Evolutionary conservation across 2,113 vertebrate species (phyloP), one percentile per base, ranked within the genome.

Genomic region (Archocentrus centrarchus): DNA sequence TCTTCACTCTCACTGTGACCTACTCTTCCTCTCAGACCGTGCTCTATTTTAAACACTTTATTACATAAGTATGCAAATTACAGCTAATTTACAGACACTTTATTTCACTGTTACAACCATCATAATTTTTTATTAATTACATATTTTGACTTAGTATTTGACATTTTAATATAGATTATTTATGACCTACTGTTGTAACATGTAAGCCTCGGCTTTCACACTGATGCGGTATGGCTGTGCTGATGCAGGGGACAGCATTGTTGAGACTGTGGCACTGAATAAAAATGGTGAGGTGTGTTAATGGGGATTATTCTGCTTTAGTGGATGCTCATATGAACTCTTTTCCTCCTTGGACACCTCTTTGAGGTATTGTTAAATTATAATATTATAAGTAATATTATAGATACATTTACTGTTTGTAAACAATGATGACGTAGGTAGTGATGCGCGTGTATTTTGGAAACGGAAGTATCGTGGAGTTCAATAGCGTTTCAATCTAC

Each of bases 161-260:
- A 44, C 41, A 35, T 47, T 79, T 35, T 27, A 70, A 24, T 18
- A 24, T 47, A 47, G 4, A 32, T 0, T 24, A 64, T 80, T 53
- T 53, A 50, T 50, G 66, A 50, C 15, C 0, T 17, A 53, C 24
- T 2, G 2, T 13, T 17, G 24, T 0, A 50, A 11, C 24, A 13
- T 7, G 6, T 0, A 53, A 8, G 24, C 66, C 24, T 30, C 0
- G 5, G 30, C 41, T 22, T 70, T 70, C 66, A 70, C 15, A 20
- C 2, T 0, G 66, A 53, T 32, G 44, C 0, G 3, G 44, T 27
- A 11, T 11, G 0, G 24, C 24, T 3, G 1, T 53, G 10, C 44
- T 53, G 66, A 70, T 70, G 17, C 24, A 0, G 44, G 24, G 22
- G 15, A 50, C 11, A 30, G 14, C 44, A 15, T 47, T 11, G 13